Conservation (phyloP, 2,797 vertebrate species). For the Epinephelus coioides region DNA sequence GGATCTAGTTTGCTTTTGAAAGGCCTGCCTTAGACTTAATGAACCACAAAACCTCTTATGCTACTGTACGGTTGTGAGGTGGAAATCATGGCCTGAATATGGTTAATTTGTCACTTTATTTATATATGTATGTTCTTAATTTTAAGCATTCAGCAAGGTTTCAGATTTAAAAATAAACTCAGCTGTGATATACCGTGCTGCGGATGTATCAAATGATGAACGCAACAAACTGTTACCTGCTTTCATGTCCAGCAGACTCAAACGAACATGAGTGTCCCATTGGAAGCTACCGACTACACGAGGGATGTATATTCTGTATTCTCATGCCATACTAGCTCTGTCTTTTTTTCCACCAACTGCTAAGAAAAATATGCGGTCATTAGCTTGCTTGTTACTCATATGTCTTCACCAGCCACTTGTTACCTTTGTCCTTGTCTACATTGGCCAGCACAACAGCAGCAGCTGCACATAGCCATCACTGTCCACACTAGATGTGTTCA, state of each 20-base stretch:
- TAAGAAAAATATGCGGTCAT: background rate
- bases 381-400: background rate
- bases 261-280: background rate
- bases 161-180: background rate
- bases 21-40: background rate
- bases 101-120: background rate
- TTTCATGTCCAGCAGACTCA: background rate
- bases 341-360: background rate
- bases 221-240: background rate
- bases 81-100: background rate
- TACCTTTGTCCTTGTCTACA: conserved; percentile 5
- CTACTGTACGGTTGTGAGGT: background rate
- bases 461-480: conserved; percentile 10
- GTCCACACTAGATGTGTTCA: background rate
- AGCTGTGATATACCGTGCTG: background rate
- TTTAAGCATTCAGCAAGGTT: background rate
- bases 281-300: background rate
- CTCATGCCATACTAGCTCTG: background rate
- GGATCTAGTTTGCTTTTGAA: background rate
- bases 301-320: background rate
- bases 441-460: background rate
- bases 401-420: conserved; percentile 10
- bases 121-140: background rate
- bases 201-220: background rate
- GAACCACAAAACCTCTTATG: background rate